Conservation (phyloP, 1,140 invertebrate genomes). For the Trichogramma pretiosum region DNA sequence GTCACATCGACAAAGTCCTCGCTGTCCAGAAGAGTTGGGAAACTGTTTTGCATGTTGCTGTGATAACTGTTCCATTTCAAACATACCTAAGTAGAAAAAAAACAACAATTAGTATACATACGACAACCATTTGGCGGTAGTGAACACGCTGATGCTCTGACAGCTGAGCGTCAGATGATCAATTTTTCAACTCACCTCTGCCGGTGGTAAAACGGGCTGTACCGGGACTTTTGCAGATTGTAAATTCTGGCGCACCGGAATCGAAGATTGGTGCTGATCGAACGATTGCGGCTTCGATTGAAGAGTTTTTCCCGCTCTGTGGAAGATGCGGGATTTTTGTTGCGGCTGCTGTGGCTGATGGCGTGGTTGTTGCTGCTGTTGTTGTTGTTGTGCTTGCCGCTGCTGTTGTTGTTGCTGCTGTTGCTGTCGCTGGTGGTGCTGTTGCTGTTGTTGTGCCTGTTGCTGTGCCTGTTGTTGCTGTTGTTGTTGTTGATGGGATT, state of each 20-base stretch:
- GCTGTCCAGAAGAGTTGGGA: slow-evolving; percentile 69
- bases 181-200: slow-evolving; percentile 37
- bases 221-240: slow-evolving; percentile 20
- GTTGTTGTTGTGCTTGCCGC: slow-evolving; percentile 1
- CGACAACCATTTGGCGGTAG: background rate
- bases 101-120: no score
- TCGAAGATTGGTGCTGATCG: slow-evolving; percentile 38
- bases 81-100: slow-evolving; percentile 53
- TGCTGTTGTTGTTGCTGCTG: slow-evolving; percentile 5
- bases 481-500: slow-evolving; percentile 20
- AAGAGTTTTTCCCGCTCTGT: slow-evolving; percentile 37
- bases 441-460: background rate
- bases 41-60: slow-evolving; percentile 69
- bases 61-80: slow-evolving; percentile 85
- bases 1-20: slow-evolving; percentile 87
- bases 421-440: background rate
- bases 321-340: slow-evolving; percentile 18
- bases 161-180: no score
- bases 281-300: slow-evolving; percentile 40
- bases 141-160: no score
- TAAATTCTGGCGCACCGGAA: slow-evolving; percentile 25
- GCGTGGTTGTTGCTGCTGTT: background rate
- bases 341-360: slow-evolving; percentile 6
- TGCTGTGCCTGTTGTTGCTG: slow-evolving; percentile 23
- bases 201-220: slow-evolving; percentile 30